Percentiles rank a stretch among this genome's conserved stretches.
phyloP scores from a whole-genome alignment of 2,797 vertebrate genomes.

The Champsocephalus esox region DNA sequence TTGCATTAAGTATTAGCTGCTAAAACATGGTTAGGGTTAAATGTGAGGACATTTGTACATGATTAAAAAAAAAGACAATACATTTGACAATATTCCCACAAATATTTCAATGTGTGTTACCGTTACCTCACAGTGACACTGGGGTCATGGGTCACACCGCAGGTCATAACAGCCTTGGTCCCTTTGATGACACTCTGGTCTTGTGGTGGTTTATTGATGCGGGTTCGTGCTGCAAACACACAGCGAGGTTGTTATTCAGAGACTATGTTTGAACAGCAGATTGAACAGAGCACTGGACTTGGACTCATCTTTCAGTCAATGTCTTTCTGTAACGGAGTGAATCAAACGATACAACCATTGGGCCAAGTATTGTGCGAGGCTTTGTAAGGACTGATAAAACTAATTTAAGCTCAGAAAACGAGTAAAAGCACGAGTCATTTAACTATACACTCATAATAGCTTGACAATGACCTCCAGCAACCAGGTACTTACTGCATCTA shows the following conservation, averaged over 20 bases:
- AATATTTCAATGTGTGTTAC: neutral
- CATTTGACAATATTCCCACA: neutral
- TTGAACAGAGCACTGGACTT: conserved; percentile 35
- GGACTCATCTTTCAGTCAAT: conserved; percentile 52
- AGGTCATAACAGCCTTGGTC: conserved; percentile 94
- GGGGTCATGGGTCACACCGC: conserved; percentile 94
- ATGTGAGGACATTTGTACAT: neutral
- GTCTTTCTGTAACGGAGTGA: conserved; percentile 38
- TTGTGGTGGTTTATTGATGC: conserved; percentile 91
- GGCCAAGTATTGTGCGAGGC: conserved; percentile 33
- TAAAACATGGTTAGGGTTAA: neutral
- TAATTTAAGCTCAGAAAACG: conserved; percentile 38
- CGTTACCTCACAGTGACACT: conserved; percentile 91
- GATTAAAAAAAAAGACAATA: neutral
- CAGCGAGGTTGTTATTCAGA: conserved; percentile 45
- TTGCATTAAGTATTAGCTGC: conserved; percentile 18
- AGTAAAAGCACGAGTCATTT: conserved; percentile 30
- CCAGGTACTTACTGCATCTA: conserved; percentile 2
- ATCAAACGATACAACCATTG: conserved; percentile 32
- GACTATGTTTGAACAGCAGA: conserved; percentile 47
- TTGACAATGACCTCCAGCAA: conserved; percentile 39
- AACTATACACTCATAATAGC: conserved; percentile 16
- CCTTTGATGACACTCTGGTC: conserved; percentile 99
- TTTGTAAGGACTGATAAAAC: conserved; percentile 33
- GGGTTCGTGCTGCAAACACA: conserved; percentile 90